Percentiles rank a stretch among this genome's conserved stretches.
Evolutionary conservation across 2,888 invertebrate genomes (phyloP).

Genomic region (Pachycephus smyrnensis): DNA sequence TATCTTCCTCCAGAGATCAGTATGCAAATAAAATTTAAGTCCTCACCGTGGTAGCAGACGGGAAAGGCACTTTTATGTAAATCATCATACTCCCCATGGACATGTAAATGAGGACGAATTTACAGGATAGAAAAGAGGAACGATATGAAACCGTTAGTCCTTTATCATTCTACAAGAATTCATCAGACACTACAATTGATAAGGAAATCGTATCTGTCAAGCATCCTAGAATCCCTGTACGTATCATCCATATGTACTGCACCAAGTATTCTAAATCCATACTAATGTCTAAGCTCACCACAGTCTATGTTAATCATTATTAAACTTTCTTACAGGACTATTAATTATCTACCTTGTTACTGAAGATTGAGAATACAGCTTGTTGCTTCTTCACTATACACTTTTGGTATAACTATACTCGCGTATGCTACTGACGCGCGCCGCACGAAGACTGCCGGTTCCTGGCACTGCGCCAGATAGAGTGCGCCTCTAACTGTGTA

Average conservation of each 20-base stretch:
- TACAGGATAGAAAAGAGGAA: neutral
- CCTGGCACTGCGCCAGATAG: neutral
- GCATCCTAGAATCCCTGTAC: neutral
- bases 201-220: neutral
- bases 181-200: neutral
- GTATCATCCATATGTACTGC: neutral
- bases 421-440: neutral
- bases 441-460: neutral
- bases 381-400: neutral
- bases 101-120: neutral
- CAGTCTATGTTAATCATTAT: neutral
- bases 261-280: neutral
- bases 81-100: neutral
- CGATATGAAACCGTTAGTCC: neutral
- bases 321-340: neutral
- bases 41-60: neutral
- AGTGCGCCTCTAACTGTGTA: neutral
- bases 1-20: neutral
- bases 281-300: neutral
- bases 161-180: no score
- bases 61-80: neutral
- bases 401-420: neutral
- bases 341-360: neutral
- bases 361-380: neutral
- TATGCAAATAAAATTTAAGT: neutral